These are phyloP conservation scores for Athene cunicularia DNA, from an alignment of 2,113 vertebrate genomes.

Conservation along the genomic window DNA sequence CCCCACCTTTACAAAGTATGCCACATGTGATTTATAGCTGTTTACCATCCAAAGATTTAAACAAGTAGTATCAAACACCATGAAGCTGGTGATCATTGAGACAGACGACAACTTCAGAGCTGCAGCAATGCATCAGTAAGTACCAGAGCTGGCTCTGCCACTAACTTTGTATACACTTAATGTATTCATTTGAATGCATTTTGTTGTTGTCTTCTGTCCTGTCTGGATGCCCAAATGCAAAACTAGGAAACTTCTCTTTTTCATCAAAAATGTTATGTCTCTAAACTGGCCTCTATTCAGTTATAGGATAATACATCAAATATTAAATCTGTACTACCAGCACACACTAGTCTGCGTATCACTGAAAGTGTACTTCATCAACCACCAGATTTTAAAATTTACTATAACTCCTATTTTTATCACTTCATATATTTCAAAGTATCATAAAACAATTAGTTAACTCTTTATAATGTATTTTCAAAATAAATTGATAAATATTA, in stretches of 20 bases:
- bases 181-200: no score
- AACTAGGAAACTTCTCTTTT: neutral
- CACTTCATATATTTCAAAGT: neutral
- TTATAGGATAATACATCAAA: neutral
- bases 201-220: neutral
- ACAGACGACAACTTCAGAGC: rapidly evolving
- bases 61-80: neutral
- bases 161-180: neutral
- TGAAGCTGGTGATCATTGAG: neutral
- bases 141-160: neutral
- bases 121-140: neutral
- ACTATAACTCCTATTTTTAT: neutral
- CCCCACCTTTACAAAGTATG: neutral
- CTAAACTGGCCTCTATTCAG: neutral
- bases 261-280: neutral
- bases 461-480: neutral
- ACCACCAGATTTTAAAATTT: neutral
- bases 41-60: neutral
- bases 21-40: neutral
- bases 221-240: neutral
- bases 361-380: neutral
- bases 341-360: neutral
- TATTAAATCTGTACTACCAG: neutral
- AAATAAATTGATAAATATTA: neutral
- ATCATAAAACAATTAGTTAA: neutral